Conservation (phyloP, 2,888 invertebrate genomes). For the Trimorus sp. region DNA sequence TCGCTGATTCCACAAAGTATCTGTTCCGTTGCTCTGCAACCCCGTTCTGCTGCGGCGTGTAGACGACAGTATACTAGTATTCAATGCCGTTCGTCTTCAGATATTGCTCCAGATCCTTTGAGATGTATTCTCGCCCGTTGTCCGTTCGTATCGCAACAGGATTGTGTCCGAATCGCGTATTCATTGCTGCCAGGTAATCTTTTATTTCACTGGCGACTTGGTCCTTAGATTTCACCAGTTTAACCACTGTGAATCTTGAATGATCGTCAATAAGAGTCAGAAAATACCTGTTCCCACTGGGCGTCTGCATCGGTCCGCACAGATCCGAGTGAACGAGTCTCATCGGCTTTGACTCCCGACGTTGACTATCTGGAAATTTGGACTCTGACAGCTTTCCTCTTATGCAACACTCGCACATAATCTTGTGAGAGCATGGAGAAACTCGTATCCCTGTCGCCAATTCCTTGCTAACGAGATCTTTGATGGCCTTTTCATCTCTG, state of each 20-base stretch:
- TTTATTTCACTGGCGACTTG: constrained; percentile 35
- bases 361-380: constrained; percentile 57
- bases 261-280: constrained; percentile 63
- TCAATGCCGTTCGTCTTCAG: constrained; percentile 34
- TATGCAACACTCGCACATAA: constrained; percentile 64
- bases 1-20: constrained; percentile 37
- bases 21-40: constrained; percentile 53
- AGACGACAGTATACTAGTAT: constrained; percentile 39
- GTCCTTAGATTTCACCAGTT: constrained; percentile 52
- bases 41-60: constrained; percentile 58
- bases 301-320: constrained; percentile 67
- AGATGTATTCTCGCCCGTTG: constrained; percentile 39
- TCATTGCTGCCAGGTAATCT: constrained; percentile 45
- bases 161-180: constrained; percentile 39
- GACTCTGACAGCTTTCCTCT: constrained; percentile 63
- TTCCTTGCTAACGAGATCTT: constrained; percentile 42
- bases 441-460: constrained; percentile 63
- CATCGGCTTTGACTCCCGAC: constrained; percentile 39
- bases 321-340: constrained; percentile 68
- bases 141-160: constrained; percentile 28
- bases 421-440: constrained; percentile 61
- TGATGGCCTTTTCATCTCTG: constrained; percentile 55
- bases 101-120: constrained; percentile 39
- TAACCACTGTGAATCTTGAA: constrained; percentile 49
- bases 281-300: constrained; percentile 44